Conservation (phyloP, 1,140 invertebrate genomes). For the Arion vulgaris region DNA sequence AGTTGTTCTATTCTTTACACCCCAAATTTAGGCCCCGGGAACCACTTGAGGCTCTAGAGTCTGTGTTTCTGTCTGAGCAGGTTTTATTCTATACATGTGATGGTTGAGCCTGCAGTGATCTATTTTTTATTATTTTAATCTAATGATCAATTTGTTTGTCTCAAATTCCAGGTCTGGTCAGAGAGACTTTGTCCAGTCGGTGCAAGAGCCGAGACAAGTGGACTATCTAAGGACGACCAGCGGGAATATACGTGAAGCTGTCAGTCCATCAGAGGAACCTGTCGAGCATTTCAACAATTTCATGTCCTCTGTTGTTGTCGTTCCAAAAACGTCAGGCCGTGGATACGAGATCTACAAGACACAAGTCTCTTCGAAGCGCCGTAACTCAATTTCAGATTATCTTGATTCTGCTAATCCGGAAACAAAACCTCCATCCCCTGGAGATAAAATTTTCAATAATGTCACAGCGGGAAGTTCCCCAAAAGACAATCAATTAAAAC, state of each 20-base stretch:
- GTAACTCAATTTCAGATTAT: not conserved
- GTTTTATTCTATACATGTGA: too few species aligned
- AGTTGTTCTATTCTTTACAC: too few species aligned
- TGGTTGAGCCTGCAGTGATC: too few species aligned
- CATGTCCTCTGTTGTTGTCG: not conserved
- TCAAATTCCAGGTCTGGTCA: conserved; percentile 11
- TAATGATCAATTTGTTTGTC: not conserved
- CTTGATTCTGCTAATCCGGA: not conserved
- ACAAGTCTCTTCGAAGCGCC: not conserved
- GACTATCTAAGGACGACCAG: not conserved
- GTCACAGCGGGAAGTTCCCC: not conserved
- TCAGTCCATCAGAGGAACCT: not conserved
- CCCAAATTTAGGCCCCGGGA: too few species aligned
- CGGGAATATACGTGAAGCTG: not conserved
- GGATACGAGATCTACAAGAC: conserved; percentile 17
- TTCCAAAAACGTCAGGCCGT: conserved; percentile 17
- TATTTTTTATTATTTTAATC: not conserved
- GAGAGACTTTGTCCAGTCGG: conserved; percentile 23
- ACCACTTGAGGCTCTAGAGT: too few species aligned
- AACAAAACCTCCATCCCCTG: not conserved
- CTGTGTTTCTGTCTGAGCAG: too few species aligned
- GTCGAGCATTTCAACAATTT: not conserved
- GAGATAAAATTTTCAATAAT: not conserved
- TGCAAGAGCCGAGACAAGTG: not conserved
- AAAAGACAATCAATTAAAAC: not conserved